Conservation (phyloP, 2,888 invertebrate species). For the Steinernema hermaphroditum region DNA sequence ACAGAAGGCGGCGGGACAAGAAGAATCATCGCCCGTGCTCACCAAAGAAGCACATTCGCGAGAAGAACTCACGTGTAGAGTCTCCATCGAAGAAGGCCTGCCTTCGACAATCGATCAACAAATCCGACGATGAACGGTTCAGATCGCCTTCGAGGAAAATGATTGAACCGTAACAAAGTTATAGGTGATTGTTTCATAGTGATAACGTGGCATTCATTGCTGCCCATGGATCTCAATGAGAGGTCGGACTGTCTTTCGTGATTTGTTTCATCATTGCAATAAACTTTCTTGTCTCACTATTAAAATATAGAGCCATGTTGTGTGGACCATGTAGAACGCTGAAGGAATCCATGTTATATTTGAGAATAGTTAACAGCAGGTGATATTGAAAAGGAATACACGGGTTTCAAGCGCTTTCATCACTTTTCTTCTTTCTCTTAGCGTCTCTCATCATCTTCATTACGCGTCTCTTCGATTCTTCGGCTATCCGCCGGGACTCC, state of each 20-base stretch:
- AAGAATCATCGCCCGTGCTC: slow-evolving; percentile 13
- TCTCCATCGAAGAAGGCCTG: slow-evolving; percentile 10
- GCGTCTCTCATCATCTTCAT: too few species aligned
- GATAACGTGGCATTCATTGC: not conserved
- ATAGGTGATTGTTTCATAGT: not conserved
- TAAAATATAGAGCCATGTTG: too few species aligned
- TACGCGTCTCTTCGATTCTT: too few species aligned
- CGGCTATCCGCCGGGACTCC: too few species aligned
- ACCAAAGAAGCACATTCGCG: not conserved
- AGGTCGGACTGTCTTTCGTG: slow-evolving; percentile 7
- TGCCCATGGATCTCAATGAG: not conserved
- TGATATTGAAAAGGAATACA: too few species aligned
- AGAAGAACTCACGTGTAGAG: not conserved
- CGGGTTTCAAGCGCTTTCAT: too few species aligned
- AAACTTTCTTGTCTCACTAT: too few species aligned
- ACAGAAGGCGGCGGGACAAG: not conserved
- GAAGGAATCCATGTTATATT: too few species aligned
- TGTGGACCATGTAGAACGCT: too few species aligned
- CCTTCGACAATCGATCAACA: not conserved
- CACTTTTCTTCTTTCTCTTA: too few species aligned
- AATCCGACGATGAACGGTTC: not conserved
- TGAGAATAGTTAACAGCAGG: too few species aligned
- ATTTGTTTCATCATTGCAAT: not conserved
- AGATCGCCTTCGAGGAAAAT: not conserved
- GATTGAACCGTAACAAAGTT: slow-evolving; percentile 13